These are phyloP conservation scores for Cristatella mucedo DNA, from an alignment of 2,888 invertebrate species.

Conservation along the genomic window DNA sequence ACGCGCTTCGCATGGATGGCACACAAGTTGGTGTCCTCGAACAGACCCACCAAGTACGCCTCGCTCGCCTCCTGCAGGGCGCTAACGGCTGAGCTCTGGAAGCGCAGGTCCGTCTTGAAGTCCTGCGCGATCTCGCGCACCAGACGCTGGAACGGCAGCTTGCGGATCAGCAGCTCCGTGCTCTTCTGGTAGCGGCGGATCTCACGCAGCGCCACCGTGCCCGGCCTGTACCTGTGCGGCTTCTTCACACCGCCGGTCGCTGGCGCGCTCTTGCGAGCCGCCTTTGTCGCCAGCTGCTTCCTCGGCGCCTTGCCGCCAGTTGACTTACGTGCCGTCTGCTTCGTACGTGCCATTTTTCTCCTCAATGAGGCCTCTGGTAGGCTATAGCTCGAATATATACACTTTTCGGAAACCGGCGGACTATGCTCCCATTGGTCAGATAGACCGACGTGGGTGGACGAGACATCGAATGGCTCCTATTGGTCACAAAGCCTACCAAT, in stretches of 20 bases:
- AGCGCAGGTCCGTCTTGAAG: constrained; percentile 87
- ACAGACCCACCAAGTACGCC: no score
- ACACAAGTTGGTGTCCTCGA: no score
- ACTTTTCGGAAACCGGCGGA: no score
- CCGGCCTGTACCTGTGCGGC: constrained; percentile 86
- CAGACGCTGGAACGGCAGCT: constrained; percentile 83
- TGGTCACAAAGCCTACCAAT: no score
- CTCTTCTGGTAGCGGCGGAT: constrained; percentile 92
- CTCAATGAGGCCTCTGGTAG: no score
- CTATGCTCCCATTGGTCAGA: no score
- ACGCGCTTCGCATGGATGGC: no score
- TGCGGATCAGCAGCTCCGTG: constrained; percentile 82
- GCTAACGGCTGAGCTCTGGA: no score
- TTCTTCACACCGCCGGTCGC: constrained; percentile 90
- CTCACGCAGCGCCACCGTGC: constrained; percentile 89
- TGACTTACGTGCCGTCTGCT: constrained; percentile 91
- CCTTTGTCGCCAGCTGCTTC: constrained; percentile 81
- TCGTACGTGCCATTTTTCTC: constrained; percentile 83
- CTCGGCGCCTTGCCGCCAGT: constrained; percentile 62
- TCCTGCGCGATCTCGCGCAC: constrained; percentile 94
- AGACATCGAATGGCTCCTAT: no score
- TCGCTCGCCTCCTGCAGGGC: no score
- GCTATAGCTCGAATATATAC: no score
- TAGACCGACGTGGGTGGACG: no score
- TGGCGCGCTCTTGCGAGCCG: constrained; percentile 82